These are phyloP conservation scores for Drosophila suboccidentalis DNA, from an alignment of 2,888 invertebrate genomes.

Conservation along the genomic window DNA sequence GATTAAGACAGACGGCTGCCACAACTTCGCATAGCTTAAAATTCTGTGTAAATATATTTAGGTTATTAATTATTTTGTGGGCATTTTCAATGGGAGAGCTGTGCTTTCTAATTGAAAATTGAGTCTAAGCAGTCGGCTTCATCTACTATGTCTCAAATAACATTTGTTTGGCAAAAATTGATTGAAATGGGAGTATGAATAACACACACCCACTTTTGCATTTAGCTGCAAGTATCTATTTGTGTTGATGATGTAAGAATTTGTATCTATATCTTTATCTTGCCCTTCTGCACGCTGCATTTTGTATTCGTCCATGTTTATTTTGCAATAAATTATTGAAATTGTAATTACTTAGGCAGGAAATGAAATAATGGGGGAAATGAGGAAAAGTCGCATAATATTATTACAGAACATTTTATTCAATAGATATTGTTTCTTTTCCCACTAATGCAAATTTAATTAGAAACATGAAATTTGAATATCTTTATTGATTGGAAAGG, in stretches of 20 bases:
- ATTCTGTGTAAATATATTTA: constrained; percentile 66
- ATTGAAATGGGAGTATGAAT: constrained; percentile 56
- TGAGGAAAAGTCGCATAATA: constrained; percentile 32
- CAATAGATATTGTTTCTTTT: constrained; percentile 16
- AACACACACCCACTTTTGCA: constrained; percentile 1
- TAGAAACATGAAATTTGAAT: constrained; percentile 55
- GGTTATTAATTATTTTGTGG: constrained; percentile 74
- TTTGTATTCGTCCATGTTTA: constrained; percentile 46
- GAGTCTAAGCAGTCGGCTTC: constrained; percentile 15
- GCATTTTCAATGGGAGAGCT: constrained; percentile 41
- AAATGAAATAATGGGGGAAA: constrained; percentile 23
- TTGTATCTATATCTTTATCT: constrained; percentile 32
- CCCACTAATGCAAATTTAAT: constrained; percentile 72
- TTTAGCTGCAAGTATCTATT: not conserved
- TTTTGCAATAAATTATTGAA: constrained; percentile 77
- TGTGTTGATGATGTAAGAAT: constrained; percentile 11
- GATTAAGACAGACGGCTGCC: constrained; percentile 58
- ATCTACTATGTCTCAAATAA: constrained; percentile 46
- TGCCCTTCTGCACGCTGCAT: constrained; percentile 34
- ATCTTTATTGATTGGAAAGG: constrained; percentile 33
- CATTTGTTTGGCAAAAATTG: constrained; percentile 68
- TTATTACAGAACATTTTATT: constrained; percentile 25
- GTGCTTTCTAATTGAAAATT: constrained; percentile 56
- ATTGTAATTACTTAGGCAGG: constrained; percentile 74
- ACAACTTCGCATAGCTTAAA: constrained; percentile 35